Evolutionary conservation across 2,113 vertebrate species (phyloP).

Genomic region (Trinectes maculatus): DNA sequence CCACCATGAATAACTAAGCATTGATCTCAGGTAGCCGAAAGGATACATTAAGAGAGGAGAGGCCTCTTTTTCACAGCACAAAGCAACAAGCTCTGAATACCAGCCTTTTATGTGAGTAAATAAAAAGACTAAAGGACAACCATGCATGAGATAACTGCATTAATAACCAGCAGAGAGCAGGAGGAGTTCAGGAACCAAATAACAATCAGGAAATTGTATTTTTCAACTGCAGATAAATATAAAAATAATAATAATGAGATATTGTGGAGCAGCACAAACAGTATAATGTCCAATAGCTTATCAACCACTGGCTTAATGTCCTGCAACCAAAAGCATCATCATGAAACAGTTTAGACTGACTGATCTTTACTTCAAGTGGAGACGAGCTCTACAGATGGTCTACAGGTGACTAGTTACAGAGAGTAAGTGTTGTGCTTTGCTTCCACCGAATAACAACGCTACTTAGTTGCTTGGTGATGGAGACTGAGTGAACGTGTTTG

Average conservation of each 20-base stretch:
- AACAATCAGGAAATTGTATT: conserved; percentile 3
- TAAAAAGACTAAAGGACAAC: conserved; percentile 42
- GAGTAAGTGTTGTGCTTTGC: conserved; percentile 34
- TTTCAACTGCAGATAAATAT: too few species aligned
- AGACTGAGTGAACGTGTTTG: conserved; percentile 37
- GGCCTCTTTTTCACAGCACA: conserved; percentile 63
- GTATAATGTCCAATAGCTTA: too few species aligned
- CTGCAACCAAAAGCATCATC: too few species aligned
- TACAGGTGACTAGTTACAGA: conserved; percentile 5
- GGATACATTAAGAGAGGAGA: conserved; percentile 51
- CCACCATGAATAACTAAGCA: conserved; percentile 72
- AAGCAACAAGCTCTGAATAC: conserved; percentile 54
- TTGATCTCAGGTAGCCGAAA: conserved; percentile 72
- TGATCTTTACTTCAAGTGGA: not conserved
- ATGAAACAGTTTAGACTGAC: not conserved
- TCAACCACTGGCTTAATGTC: not conserved
- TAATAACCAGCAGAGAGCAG: not conserved
- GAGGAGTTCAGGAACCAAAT: not conserved
- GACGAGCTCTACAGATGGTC: not conserved
- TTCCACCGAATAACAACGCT: conserved; percentile 24
- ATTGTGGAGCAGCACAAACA: too few species aligned
- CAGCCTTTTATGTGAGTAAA: conserved; percentile 63
- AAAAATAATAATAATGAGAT: too few species aligned
- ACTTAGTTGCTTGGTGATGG: conserved; percentile 67
- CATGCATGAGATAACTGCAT: conserved; percentile 35